Evolutionary conservation across 2,888 invertebrate species (phyloP), one percentile per base, ranked within the genome.

Genomic region (Dyspetes luteomarginatus): DNA sequence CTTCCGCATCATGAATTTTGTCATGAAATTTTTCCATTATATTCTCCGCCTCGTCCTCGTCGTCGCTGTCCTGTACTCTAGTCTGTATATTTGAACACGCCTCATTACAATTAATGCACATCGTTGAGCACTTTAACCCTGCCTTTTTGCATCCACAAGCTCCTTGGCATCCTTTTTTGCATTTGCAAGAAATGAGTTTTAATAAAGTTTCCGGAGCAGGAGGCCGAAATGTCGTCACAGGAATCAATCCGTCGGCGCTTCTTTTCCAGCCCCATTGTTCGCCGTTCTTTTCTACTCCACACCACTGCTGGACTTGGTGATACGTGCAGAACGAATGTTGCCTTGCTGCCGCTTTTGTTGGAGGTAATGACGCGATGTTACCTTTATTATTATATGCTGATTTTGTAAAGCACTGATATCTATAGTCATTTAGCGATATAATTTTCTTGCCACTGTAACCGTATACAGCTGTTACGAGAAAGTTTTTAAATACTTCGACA

Each of bases 271-370:
- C 85, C 82, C 86, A 88, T 30, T 86, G 82, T 83, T 83, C 68
- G 9, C 85, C 82, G 52, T 85, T 71, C 62, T 84, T 48, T 30
- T 85, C 28, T 62, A 82, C 82, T 19, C 85, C 84, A 60, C 80
- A 81, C 86, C 85, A 88, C 60, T 60, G 82, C 72, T 87, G 85
- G 56, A 89, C 85, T 83, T 87, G 86, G 75, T 84, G 83, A 67
- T 84, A 88, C n/a, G 83, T 83, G 22, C 85, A 82, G 69, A 84
- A 86, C 36, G 60, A 65, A 83, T 90, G 89, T 85, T 89, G 86
- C 58, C 75, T 64, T 43, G 85, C 85, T 77, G 87, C 82, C 82
- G 62, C 82, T 84, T 80, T 62, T 28, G 78, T 74, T 5, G 78
- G 69, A 43, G 58, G 62, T 19, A 56, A 72, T 7, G 68, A 72